Conservation (phyloP, 1,140 invertebrate species). For the Achroia grisella region DNA sequence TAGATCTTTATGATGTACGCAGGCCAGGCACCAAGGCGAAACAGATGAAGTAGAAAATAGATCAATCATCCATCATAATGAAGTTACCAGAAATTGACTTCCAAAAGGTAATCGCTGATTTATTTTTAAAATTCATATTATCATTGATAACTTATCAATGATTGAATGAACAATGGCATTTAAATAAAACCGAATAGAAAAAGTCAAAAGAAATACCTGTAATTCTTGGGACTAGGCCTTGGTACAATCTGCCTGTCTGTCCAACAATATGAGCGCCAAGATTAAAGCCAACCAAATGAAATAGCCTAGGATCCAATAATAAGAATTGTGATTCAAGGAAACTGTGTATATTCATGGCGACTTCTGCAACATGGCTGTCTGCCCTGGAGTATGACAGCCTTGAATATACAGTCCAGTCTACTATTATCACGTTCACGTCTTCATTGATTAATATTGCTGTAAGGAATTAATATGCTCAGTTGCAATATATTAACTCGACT, state of each 20-base stretch:
- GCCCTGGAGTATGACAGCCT: not conserved
- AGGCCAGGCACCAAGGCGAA: no score
- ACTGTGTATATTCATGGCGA: slow-evolving; percentile 20
- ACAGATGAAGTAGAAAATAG: no score
- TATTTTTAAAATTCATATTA: no score
- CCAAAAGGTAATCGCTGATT: no score
- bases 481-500: no score
- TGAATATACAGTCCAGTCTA: not conserved
- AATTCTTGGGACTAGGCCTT: slow-evolving; percentile 68
- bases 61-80: no score
- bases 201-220: no score
- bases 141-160: no score
- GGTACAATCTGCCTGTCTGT: slow-evolving; percentile 83
- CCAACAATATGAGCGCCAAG: slow-evolving; percentile 89
- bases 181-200: no score
- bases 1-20: no score
- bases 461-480: slow-evolving; percentile 21
- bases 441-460: not conserved
- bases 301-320: not conserved
- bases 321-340: slow-evolving; percentile 15
- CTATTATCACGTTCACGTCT: not conserved
- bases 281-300: slow-evolving; percentile 88
- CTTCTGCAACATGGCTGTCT: slow-evolving; percentile 22
- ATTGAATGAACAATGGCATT: no score
- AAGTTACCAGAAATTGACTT: no score